Conservation (phyloP, 2,797 vertebrate genomes). For the Ataeniobius toweri region DNA sequence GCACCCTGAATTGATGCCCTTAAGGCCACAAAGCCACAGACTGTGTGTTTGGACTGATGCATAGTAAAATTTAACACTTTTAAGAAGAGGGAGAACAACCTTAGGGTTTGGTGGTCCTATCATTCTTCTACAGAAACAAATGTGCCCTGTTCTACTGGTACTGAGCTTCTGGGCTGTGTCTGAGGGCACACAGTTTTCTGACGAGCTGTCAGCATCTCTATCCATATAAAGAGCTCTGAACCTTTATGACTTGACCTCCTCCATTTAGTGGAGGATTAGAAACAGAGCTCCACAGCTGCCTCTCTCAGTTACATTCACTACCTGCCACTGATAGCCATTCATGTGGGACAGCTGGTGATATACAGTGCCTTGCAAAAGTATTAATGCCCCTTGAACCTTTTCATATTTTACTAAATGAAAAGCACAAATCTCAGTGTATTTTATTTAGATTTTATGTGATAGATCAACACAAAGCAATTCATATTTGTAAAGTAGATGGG, state of each 20-base stretch:
- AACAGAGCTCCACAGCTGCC: conserved; percentile 43
- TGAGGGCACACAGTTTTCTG: conserved; percentile 50
- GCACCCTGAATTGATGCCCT: neutral
- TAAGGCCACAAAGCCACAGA: neutral
- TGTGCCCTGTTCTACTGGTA: conserved; percentile 20
- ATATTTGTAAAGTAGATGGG: neutral
- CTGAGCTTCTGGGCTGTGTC: conserved; percentile 43
- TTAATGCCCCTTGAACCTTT: neutral
- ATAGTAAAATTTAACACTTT: conserved; percentile 8
- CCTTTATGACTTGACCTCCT: conserved; percentile 36
- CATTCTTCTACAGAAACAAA: conserved; percentile 18
- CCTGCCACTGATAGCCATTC: conserved; percentile 34
- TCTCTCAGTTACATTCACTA: conserved; percentile 42
- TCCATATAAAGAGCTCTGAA: conserved; percentile 64
- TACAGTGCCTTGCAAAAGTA: neutral
- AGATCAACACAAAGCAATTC: neutral
- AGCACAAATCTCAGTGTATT: neutral
- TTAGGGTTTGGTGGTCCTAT: conserved; percentile 12
- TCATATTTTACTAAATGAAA: neutral
- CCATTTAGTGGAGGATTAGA: conserved; percentile 54
- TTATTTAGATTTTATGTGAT: neutral
- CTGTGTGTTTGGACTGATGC: conserved; percentile 7
- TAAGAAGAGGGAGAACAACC: conserved; percentile 12
- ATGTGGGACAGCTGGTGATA: conserved; percentile 37
- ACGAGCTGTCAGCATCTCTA: conserved; percentile 72